Conservation (phyloP, 2,113 vertebrate species). For the Nyctereutes procyonoides region DNA sequence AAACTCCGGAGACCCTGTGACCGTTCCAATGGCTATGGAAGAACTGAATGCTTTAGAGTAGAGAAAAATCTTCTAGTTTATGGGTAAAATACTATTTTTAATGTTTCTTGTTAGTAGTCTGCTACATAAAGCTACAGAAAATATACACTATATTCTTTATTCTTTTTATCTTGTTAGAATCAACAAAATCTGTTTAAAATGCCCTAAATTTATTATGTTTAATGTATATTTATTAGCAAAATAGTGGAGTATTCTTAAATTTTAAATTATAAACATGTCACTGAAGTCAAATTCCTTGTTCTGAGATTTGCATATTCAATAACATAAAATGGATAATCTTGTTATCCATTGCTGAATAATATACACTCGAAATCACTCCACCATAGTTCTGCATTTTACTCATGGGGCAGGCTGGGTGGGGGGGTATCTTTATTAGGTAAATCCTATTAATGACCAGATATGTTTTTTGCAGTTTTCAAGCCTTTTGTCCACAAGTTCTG, state of each 20-base stretch:
- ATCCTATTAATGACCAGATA: background rate
- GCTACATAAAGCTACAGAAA: background rate
- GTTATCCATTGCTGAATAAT: background rate
- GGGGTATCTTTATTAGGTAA: background rate
- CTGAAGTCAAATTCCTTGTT: background rate
- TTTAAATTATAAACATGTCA: background rate
- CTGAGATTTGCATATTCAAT: background rate
- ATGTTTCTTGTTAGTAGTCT: background rate
- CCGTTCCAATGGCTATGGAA: conserved; percentile 94
- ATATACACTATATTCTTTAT: background rate
- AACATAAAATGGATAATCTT: background rate
- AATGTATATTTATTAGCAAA: background rate
- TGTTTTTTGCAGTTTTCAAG: background rate
- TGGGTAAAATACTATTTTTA: conserved; percentile 87
- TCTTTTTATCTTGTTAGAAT: background rate
- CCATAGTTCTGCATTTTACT: background rate
- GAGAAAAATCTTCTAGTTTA: conserved; percentile 99
- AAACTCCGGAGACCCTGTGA: conserved; percentile 95
- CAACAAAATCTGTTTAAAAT: background rate
- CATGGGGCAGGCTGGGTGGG: background rate
- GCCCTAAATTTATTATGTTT: background rate
- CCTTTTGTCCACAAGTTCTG: background rate
- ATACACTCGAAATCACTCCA: background rate
- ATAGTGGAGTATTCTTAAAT: background rate
- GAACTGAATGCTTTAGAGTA: conserved; percentile 98